Conservation (phyloP, 2,888 invertebrate genomes). For the Alviniconcha strummeri region DNA sequence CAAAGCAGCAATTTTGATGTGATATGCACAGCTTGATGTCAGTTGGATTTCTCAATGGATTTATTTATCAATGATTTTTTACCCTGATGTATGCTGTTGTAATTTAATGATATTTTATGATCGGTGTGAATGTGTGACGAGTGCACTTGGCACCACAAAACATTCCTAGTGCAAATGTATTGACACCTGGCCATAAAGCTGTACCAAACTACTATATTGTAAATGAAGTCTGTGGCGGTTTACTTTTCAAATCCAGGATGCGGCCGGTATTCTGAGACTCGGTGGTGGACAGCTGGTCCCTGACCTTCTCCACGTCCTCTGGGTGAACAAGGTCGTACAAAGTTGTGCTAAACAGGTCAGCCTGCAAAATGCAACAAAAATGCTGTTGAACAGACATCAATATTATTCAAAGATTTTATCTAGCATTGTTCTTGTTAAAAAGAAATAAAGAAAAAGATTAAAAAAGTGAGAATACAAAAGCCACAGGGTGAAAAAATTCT, state of each 20-base stretch:
- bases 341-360: conserved; percentile 97
- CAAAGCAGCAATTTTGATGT: too few species aligned
- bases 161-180: too few species aligned
- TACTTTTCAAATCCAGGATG: conserved; percentile 94
- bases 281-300: conserved; percentile 97
- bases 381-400: neutral
- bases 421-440: neutral
- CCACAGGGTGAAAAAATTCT: neutral
- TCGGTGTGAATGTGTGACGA: too few species aligned
- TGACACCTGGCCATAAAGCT: too few species aligned
- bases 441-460: neutral
- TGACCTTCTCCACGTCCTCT: conserved; percentile 94
- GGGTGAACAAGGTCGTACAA: conserved; percentile 97
- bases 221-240: neutral
- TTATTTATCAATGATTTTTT: too few species aligned
- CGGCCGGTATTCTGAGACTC: conserved; percentile 94
- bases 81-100: too few species aligned
- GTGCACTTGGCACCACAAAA: too few species aligned
- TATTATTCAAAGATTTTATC: neutral
- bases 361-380: conserved; percentile 75
- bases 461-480: neutral
- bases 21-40: too few species aligned
- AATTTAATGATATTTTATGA: too few species aligned
- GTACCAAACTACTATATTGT: too few species aligned
- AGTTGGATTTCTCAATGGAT: too few species aligned